Evolutionary conservation across 2,797 vertebrate species (phyloP), one percentile per base, ranked within the genome.

Genomic region (Cynodonichthys magdalenae): DNA sequence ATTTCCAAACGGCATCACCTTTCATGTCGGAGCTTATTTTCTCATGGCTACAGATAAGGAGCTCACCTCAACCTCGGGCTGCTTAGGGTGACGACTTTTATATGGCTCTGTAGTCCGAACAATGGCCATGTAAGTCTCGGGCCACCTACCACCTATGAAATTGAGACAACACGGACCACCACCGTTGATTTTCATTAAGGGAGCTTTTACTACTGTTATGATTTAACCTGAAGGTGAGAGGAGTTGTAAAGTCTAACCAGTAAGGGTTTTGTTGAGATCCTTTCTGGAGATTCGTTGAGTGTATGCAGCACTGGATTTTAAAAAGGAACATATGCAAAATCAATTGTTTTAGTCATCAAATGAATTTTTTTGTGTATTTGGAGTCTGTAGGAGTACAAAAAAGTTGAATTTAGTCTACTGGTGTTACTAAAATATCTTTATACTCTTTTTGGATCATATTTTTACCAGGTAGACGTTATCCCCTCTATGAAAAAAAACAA

Each of bases 1-100:
- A 65, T 88, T 91, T 91, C 79, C 87, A 91, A 80, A 88, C 85
- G 75, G 76, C 66, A 79, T 90, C 81, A 84, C 78, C 90, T 92
- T 91, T 90, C 85, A 90, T 88, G 81, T 88, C 48, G 58, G 15
- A 12, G 54, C 72, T 63, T 83, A 65, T 73, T 84, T 24, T 88
- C 88, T 87, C 74, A 77, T 78, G 80, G 67, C 63, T 79, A 45
- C 19, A 36, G 61, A 71, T 82, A 75, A 41, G 63, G 74, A 85
- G 87, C 86, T 85, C 79, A 81, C 49, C 53, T 58, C 27, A 69
- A 51, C 59, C 73, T 63, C 53, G 17, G 60, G 27, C 61, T 60
- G n/a, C 14, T 24, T 18, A n/a, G 24, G 3, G 17, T 29, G 42
- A 54, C 19, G 19, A 36, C 12, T 11, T 34, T 50, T 50, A 42